Conservation (phyloP, 2,797 vertebrate genomes). For the Siniperca undulata region DNA sequence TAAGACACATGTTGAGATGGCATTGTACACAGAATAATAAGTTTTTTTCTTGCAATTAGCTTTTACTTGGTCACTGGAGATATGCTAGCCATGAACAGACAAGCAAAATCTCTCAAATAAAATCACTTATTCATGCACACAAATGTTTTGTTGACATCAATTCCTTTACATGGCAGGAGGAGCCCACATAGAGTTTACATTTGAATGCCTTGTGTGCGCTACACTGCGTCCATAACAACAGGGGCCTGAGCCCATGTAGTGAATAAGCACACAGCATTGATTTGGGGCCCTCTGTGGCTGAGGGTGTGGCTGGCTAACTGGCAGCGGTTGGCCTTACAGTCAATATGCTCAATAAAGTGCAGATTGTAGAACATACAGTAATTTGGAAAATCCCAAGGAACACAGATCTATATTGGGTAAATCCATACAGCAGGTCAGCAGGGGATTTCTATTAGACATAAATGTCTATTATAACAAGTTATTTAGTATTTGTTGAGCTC, state of each 20-base stretch:
- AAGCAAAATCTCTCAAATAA: not conserved
- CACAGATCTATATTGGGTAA: slow-evolving; percentile 65
- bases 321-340: slow-evolving; percentile 70
- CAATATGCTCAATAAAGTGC: slow-evolving; percentile 79
- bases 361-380: slow-evolving; percentile 71
- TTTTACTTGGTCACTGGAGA: not conserved
- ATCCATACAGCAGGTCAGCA: slow-evolving; percentile 58
- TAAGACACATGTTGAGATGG: slow-evolving; percentile 19
- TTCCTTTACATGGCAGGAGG: slow-evolving; percentile 30
- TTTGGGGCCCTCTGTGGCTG: slow-evolving; percentile 69
- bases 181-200: slow-evolving; percentile 13
- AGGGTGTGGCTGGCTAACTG: slow-evolving; percentile 70
- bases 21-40: not conserved
- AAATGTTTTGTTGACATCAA: slow-evolving; percentile 1
- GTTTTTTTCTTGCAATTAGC: not conserved
- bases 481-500: slow-evolving; percentile 18
- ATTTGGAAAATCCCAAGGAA: slow-evolving; percentile 62
- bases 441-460: slow-evolving; percentile 33
- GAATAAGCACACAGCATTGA: slow-evolving; percentile 75
- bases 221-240: slow-evolving; percentile 34
- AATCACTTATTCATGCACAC: not conserved
- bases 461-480: slow-evolving; percentile 16
- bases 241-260: slow-evolving; percentile 47
- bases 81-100: not conserved
- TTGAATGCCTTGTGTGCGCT: not conserved